Percentiles rank a stretch among this genome's conserved stretches.
These are phyloP conservation scores for Scortum barcoo DNA, from an alignment of 2,113 vertebrate genomes.

Conservation along the genomic window DNA sequence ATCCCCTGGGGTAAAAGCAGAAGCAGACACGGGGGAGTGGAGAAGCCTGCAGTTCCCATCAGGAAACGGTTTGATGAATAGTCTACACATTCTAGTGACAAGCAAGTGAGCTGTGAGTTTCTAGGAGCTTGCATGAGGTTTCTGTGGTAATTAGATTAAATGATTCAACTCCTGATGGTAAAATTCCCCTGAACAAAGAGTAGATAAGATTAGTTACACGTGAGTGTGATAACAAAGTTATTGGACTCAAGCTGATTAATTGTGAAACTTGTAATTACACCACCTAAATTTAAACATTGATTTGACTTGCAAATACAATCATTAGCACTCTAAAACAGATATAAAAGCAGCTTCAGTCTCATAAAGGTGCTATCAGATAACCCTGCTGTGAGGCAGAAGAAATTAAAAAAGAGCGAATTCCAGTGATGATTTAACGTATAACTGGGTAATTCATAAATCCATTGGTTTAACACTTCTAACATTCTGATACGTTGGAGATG, in stretches of 20 bases:
- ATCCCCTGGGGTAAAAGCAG: slow-evolving; percentile 58
- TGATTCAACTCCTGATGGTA: slow-evolving; percentile 79
- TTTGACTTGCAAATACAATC: slow-evolving; percentile 47
- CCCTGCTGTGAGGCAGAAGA: neutral
- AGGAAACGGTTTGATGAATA: slow-evolving; percentile 84
- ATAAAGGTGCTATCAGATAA: neutral
- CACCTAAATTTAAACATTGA: slow-evolving; percentile 47
- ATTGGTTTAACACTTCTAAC: neutral
- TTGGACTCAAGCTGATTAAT: slow-evolving; percentile 71
- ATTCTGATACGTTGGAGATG: neutral
- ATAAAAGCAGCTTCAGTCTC: neutral
- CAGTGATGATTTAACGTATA: neutral
- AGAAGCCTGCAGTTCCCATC: slow-evolving; percentile 65
- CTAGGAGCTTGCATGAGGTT: slow-evolving; percentile 67
- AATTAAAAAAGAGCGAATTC: neutral
- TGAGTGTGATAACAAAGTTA: slow-evolving; percentile 65
- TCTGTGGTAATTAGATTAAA: slow-evolving; percentile 85
- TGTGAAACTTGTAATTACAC: slow-evolving; percentile 56
- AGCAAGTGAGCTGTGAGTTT: slow-evolving; percentile 81
- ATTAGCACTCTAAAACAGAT: slow-evolving; percentile 37
- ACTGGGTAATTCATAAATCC: neutral
- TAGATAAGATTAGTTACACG: slow-evolving; percentile 74
- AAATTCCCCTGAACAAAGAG: slow-evolving; percentile 64
- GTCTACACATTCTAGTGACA: slow-evolving; percentile 84
- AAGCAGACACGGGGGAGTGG: slow-evolving; percentile 62